phyloP scores from a whole-genome alignment of 2,113 vertebrate species.

The Corvus hawaiiensis region DNA sequence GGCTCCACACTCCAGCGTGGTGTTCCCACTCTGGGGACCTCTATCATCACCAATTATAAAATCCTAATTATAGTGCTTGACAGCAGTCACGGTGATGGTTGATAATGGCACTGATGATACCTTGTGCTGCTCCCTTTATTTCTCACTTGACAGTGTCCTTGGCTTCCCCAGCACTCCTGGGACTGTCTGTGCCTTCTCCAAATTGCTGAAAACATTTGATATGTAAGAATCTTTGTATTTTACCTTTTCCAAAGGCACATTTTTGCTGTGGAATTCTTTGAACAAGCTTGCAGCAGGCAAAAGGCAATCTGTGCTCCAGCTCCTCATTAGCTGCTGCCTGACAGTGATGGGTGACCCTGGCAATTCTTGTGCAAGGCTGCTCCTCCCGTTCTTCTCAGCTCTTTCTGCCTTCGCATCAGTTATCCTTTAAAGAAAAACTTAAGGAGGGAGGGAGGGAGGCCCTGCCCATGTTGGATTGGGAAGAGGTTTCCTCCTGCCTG shows the following conservation, averaged over 20 bases:
- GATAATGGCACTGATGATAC: neutral
- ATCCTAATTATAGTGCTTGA: neutral
- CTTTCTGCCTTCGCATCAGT: neutral
- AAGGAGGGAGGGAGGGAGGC: neutral
- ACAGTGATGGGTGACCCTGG: neutral
- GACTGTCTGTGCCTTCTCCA: neutral
- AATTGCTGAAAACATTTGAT: neutral
- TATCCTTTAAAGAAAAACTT: neutral
- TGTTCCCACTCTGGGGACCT: neutral
- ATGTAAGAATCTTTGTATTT: fast-evolving
- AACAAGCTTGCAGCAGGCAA: neutral
- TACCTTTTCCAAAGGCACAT: neutral
- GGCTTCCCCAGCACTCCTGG: neutral
- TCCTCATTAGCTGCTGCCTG: neutral
- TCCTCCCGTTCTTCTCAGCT: neutral
- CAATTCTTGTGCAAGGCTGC: neutral
- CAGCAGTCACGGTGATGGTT: neutral
- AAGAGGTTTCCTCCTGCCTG: neutral
- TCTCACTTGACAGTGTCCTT: neutral
- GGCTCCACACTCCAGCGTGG: neutral
- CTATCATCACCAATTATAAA: neutral
- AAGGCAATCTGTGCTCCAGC: neutral
- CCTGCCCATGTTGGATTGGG: neutral
- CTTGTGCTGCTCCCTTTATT: neutral
- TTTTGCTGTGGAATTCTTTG: neutral